Evolutionary conservation across 2,113 vertebrate genomes (phyloP).

Genomic region (Eudyptes chrysolophus): DNA sequence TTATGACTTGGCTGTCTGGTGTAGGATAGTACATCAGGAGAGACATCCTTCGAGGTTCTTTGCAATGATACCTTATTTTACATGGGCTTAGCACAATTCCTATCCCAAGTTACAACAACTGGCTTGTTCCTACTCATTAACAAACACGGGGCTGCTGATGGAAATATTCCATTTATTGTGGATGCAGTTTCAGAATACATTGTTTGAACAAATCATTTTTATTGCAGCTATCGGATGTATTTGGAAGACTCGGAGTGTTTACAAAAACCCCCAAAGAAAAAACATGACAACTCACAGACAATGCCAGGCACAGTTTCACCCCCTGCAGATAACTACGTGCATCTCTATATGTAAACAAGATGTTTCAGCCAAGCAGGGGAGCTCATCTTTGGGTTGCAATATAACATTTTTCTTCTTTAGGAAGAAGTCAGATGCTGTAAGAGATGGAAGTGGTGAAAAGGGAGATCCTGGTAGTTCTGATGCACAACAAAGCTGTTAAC

Average conservation of each 20-base stretch:
- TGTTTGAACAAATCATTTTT: constrained; percentile 77
- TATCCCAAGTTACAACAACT: not conserved
- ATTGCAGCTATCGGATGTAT: constrained; percentile 79
- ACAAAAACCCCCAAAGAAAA: constrained; percentile 62
- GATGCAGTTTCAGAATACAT: constrained; percentile 88
- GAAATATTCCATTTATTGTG: constrained; percentile 93
- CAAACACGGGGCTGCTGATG: constrained; percentile 39
- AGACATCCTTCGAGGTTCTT: not conserved
- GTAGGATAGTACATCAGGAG: not conserved
- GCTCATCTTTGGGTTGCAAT: constrained; percentile 36
- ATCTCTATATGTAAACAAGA: constrained; percentile 54
- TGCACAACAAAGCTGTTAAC: not conserved
- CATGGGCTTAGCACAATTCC: fast-evolving
- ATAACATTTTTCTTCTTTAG: not conserved
- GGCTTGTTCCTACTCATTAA: not conserved
- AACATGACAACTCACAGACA: constrained; percentile 76
- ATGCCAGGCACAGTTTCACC: constrained; percentile 75
- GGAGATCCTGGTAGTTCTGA: not conserved
- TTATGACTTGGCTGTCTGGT: fast-evolving
- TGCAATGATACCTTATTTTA: not conserved
- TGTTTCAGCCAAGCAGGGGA: constrained; percentile 57
- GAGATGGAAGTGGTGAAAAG: not conserved
- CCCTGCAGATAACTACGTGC: constrained; percentile 70
- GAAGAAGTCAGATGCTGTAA: constrained; percentile 2
- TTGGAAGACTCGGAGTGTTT: constrained; percentile 80